Evolutionary conservation across 2,113 vertebrate species (phyloP).

Genomic region (Bungarus multicinctus): DNA sequence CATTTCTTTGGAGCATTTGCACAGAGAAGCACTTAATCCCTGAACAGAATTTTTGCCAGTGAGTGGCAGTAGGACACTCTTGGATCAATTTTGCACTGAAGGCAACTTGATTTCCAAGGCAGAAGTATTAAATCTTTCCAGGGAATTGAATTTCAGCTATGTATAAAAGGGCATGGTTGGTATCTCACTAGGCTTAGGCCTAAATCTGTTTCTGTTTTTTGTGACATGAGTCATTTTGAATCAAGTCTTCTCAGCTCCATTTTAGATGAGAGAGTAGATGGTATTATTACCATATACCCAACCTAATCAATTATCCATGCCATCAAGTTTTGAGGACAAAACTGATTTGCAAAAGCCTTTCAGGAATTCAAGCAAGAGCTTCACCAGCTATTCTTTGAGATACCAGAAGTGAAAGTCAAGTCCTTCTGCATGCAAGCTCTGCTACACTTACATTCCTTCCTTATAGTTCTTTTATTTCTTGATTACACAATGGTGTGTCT

Average conservation of each 20-base stretch:
- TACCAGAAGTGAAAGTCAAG: not conserved
- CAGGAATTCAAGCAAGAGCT: not conserved
- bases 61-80: not conserved
- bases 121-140: not conserved
- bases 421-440: not conserved
- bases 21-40: not conserved
- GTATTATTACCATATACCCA: not conserved
- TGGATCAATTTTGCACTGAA: not conserved
- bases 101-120: not conserved
- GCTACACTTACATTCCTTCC: not conserved
- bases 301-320: not conserved
- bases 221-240: not conserved
- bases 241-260: not conserved
- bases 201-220: not conserved
- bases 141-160: not conserved
- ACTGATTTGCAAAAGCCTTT: not conserved
- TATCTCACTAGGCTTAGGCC: not conserved
- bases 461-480: not conserved
- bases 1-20: not conserved
- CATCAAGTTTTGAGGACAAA: not conserved
- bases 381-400: not conserved
- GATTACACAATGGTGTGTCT: not conserved
- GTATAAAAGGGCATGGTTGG: not conserved
- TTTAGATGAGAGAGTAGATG: not conserved
- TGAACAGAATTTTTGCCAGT: not conserved